Conservation (phyloP, 1,140 invertebrate species). For the Maconellicoccus hirsutus region DNA sequence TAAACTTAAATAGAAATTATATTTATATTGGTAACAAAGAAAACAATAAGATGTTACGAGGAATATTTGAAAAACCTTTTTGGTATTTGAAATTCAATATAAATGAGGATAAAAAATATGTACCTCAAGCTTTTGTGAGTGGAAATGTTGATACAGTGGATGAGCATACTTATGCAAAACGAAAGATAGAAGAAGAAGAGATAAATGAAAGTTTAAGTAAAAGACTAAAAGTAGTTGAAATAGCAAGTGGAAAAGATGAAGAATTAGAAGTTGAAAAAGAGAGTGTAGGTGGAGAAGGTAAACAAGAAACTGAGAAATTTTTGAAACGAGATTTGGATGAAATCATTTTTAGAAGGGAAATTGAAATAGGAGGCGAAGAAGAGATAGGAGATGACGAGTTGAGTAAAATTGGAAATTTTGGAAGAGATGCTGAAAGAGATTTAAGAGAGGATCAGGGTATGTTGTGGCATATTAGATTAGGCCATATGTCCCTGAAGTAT, state of each 20-base stretch:
- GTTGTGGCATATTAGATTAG: neutral
- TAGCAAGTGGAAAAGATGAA: too few species aligned
- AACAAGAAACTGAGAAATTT: neutral
- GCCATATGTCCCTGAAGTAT: neutral
- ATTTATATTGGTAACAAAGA: too few species aligned
- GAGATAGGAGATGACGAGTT: neutral
- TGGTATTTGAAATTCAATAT: neutral
- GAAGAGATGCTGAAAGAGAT: neutral
- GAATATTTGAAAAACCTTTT: neutral
- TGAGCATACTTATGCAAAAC: too few species aligned
- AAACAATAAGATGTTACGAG: too few species aligned
- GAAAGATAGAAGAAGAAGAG: too few species aligned
- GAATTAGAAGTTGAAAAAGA: too few species aligned
- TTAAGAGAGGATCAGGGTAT: neutral
- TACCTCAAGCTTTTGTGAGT: neutral
- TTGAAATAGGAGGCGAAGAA: neutral
- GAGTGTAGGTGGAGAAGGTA: neutral
- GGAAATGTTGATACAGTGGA: neutral
- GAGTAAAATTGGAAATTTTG: neutral
- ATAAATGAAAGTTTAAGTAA: too few species aligned
- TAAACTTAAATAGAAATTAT: neutral
- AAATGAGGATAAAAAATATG: neutral
- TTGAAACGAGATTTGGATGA: neutral
- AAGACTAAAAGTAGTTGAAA: too few species aligned
- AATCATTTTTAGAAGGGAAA: neutral